Evolutionary conservation across 2,797 vertebrate species (phyloP), one percentile per base, ranked within the genome.

Genomic region (Crenuchus spilurus): DNA sequence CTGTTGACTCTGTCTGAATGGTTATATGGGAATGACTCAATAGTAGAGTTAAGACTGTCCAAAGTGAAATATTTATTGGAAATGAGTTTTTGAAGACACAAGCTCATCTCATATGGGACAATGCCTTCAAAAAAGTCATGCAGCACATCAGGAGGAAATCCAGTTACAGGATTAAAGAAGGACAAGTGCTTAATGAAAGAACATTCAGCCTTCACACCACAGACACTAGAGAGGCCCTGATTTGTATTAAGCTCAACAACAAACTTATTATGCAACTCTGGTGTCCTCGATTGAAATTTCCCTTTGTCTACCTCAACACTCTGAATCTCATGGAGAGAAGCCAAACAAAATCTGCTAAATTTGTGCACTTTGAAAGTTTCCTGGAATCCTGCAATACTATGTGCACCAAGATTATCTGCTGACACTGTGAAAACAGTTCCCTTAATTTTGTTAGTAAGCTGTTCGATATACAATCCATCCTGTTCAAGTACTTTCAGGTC

Each of bases 311-410:
- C 58, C 4, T 62, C 58, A 13, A 35, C 41, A 9, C 0, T 26
- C 18, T 41, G 58, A 41, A 22, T 14, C 9, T 62, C 58, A 26
- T 41, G n/a, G 3, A 62, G 11, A 62, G 33, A 62, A 24, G 58
- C 58, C 35, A 62, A 62, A 24, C 58, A 62, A 62, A 62, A 62
- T 41, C 33, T n/a, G 22, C 58, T 41, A 6, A 62, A 62, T 26
- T 62, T 60, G 3, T 60, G 30, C 55, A 60, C 55, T 2, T 7
- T 37, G 9, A 35, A 60, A 60, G 4, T 42, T 2, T 49, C 46
- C 9, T 49, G 46, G 9, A 49, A 49, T 18, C 46, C 3, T 49
- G 5, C 46, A 20, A 49, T 7, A 18, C 46, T 49, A 20, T 49
- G 46, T 49, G 18, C 46, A 18, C 5, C 46, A 49, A 66, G 44